phyloP scores from a whole-genome alignment of 2,888 invertebrate species.

The Pyrrhosoma nymphula region DNA sequence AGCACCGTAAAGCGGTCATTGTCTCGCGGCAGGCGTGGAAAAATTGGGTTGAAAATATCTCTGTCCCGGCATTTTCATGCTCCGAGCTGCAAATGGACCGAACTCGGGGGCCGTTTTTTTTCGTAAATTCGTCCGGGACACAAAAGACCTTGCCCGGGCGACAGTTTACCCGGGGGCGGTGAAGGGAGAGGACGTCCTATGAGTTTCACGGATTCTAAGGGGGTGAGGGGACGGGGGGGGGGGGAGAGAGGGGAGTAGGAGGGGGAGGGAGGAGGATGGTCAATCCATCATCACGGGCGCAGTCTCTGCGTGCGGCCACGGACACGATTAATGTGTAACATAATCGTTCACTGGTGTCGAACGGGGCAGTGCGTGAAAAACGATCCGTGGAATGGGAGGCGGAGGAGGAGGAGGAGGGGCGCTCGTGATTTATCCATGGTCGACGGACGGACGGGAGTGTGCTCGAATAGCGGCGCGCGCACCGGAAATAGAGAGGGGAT shows the following conservation, averaged over 20 bases:
- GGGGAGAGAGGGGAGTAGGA: no score
- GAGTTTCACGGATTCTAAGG: no score
- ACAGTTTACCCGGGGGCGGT: no score
- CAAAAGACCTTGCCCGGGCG: not conserved
- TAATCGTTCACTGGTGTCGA: not conserved
- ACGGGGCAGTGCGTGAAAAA: not conserved
- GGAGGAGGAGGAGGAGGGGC: no score
- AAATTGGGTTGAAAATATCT: not conserved
- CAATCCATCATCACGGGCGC: not conserved
- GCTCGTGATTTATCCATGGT: not conserved
- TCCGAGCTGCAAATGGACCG: not conserved
- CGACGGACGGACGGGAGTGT: not conserved
- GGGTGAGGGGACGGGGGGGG: not conserved
- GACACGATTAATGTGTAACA: slow-evolving; percentile 41
- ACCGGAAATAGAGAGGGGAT: not conserved
- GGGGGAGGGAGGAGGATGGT: no score
- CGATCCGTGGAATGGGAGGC: not conserved
- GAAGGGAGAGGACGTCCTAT: not conserved
- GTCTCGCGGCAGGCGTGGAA: no score
- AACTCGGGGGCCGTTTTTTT: not conserved
- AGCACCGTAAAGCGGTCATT: no score
- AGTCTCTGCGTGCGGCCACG: not conserved
- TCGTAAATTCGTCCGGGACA: not conserved
- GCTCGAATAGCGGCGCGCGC: not conserved
- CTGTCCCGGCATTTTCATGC: not conserved